Conservation (phyloP, 2,888 invertebrate genomes). For the Tridacna crocea region DNA sequence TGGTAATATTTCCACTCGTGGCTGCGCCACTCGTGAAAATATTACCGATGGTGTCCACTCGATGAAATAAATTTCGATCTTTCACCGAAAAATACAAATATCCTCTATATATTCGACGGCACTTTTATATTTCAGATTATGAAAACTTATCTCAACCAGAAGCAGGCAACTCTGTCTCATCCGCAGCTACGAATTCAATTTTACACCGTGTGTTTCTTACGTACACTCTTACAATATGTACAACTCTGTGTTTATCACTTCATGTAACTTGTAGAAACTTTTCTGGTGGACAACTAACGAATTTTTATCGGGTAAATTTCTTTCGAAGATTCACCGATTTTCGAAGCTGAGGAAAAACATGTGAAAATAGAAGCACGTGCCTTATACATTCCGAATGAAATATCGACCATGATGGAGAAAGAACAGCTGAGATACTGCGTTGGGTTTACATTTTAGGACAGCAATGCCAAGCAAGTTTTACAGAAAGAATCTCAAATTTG, state of each 20-base stretch:
- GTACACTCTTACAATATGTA: neutral
- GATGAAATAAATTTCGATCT: too few species aligned
- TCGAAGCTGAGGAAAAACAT: neutral
- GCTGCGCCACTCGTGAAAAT: too few species aligned
- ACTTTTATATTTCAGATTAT: conserved; percentile 2
- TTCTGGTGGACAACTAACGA: neutral
- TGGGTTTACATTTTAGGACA: too few species aligned
- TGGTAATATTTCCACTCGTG: too few species aligned
- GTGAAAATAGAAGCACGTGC: conserved; percentile 7
- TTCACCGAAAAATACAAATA: too few species aligned
- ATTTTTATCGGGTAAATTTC: neutral
- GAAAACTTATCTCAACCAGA: conserved; percentile 20
- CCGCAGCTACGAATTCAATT: conserved; percentile 12
- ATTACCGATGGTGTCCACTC: too few species aligned
- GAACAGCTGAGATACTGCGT: neutral
- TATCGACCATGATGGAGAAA: neutral
- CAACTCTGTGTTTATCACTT: neutral
- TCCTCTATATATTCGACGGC: neutral
- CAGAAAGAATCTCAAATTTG: too few species aligned
- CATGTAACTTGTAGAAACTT: neutral
- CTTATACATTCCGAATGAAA: conserved; percentile 23
- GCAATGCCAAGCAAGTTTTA: too few species aligned
- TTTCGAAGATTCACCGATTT: neutral
- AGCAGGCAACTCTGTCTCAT: neutral
- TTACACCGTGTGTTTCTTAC: neutral